Base-by-base conservation (phyloP, 2,113 vertebrate genomes). In the Tautogolabrus adspersus region DNA sequence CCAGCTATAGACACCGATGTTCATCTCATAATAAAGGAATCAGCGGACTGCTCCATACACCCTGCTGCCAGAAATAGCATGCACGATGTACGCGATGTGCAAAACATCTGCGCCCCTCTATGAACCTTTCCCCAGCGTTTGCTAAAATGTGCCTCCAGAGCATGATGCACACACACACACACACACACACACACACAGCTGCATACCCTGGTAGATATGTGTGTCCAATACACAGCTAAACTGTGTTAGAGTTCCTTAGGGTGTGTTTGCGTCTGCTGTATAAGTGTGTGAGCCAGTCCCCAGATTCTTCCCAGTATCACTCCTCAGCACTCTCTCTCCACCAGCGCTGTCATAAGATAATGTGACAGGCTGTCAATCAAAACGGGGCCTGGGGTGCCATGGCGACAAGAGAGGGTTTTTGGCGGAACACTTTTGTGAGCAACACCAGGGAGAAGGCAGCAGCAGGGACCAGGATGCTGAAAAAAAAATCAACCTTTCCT, bases 281-380 rank as follows among this genome's bases (percentile, higher is more conserved):
- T 49, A 64, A 55, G 19, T 70, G 77, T 80, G 83, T 66, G 40
- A 70, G 46, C 8, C 30, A 64, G 71, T 92, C 88, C 84, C 90
- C 75, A 88, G 88, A 85, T 85, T 88, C 88, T 88, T 91, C 77
- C 82, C 86, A 84, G 91, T 89, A 86, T 87, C 79, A 72, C 69
- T 79, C 73, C 76, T 79, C 77, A 10, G 71, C 75, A 62, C 79
- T 58, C 79, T 87, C 83, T 75, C 89, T 89, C 81, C 79, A 77
- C 75, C 62, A 81, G 83, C 21, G 71, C 89, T 77, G 86, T 89
- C 85, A 78, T 89, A 69, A 90, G 83, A 91, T 90, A 88, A 92
- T 89, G 78, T 92, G 91, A 93, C 90, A 93, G 65, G 66, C 58
- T 91, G 93, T 90, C 93, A 93, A 87, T 93, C 93, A 92, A 16